phyloP scores from a whole-genome alignment of 2,888 invertebrate genomes.

The Diaprepes abbreviatus region DNA sequence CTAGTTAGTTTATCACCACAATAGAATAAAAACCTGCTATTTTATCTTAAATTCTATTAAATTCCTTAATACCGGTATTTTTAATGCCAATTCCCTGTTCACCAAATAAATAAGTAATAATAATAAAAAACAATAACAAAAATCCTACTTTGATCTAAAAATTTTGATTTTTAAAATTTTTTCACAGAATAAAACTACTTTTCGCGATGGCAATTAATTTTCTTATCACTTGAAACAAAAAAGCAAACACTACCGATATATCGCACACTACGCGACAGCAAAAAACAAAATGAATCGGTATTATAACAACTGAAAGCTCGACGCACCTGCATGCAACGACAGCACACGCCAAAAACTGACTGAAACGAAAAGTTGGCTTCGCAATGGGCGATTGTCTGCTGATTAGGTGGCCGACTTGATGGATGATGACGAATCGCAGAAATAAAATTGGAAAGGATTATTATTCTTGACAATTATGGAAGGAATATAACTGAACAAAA shows the following conservation, averaged over 20 bases:
- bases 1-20: no score
- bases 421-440: slow-evolving; percentile 1
- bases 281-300: neutral
- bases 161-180: neutral
- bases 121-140: neutral
- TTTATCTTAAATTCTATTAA: no score
- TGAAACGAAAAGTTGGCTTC: slow-evolving; percentile 3
- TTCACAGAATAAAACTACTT: neutral
- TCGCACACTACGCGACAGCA: neutral
- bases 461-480: neutral
- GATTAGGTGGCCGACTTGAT: slow-evolving; percentile 6
- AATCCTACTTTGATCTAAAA: neutral
- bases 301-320: neutral
- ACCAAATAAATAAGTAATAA: neutral
- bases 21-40: no score
- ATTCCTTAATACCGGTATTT: no score
- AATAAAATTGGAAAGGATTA: neutral
- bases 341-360: slow-evolving; percentile 1
- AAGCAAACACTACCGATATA: neutral
- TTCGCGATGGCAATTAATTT: neutral
- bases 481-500: neutral
- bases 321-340: neutral
- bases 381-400: slow-evolving; percentile 11
- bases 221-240: neutral
- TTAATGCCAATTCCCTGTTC: neutral